phyloP scores from a whole-genome alignment of 2,113 vertebrate genomes.

The Notechis scutatus region DNA sequence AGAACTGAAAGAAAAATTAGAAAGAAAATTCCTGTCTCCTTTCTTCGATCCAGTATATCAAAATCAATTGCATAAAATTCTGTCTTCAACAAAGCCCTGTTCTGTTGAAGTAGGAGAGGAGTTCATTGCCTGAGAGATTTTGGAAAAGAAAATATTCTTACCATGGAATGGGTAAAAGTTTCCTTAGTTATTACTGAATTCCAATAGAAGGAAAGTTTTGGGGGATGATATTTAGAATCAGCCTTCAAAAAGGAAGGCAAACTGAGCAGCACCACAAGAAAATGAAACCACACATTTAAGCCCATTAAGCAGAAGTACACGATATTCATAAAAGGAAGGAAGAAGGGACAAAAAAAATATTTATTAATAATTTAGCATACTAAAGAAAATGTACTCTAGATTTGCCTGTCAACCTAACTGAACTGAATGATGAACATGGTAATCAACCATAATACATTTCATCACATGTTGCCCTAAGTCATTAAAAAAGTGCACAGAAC shows the following conservation, averaged over 20 bases:
- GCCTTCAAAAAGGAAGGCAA: background rate
- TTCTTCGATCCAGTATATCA: background rate
- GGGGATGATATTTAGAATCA: background rate
- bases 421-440: background rate
- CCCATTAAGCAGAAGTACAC: background rate
- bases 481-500: background rate
- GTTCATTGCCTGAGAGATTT: background rate
- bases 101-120: background rate
- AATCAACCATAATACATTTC: background rate
- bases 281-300: background rate
- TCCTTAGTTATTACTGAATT: background rate
- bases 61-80: background rate
- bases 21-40: background rate
- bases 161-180: background rate
- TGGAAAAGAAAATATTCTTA: background rate
- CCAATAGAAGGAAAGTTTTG: background rate
- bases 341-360: background rate
- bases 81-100: background rate
- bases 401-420: background rate
- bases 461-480: background rate
- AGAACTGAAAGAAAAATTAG: background rate
- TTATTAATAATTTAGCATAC: background rate
- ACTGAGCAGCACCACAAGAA: background rate
- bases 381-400: background rate
- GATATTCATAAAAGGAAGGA: background rate